Evolutionary conservation across 2,797 vertebrate genomes (phyloP), one percentile per base, ranked within the genome.

Genomic region (Merluccius polli): DNA sequence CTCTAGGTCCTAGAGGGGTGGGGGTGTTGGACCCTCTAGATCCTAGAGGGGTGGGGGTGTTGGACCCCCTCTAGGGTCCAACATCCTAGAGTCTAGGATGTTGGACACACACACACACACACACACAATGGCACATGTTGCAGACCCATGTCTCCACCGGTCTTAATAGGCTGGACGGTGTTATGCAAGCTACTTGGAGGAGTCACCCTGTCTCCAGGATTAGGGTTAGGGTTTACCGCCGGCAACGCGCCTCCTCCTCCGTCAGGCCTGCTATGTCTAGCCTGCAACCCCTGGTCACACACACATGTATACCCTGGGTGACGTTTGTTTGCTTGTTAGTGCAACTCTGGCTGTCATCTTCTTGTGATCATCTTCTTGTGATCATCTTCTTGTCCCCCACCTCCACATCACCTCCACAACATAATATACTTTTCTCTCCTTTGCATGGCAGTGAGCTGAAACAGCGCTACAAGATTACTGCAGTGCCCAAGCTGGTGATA

Each of bases 401-500:
- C 52, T 1, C n/a, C 52, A 24, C 52, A 59, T 35, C 3, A 59
- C 52, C 6, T 9, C n/a, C 18, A 9, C 52, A n/a, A n/a, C n/a
- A n/a, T n/a, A n/a, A n/a, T n/a, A 3, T 35, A 3, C 33, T 8
- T 59, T 59, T 59, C 52, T 29, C 59, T 27, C 48, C 71, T 65
- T 77, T 71, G 80, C 12, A n/a, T 77, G 29, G 4, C 81, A 99
- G 98, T 68, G 96, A 98, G 77, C 80, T 99, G 86, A 97, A 95
- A 92, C 96, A 95, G 89, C 95, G 92, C 81, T 99, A 95, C 90
- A 95, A 92, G 87, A 95, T 99, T 90, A 97, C 96, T 0, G 95
- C 94, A 7, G 93, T 95, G 74, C 97, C 98, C 86, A 97, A 94
- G 84, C 95, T 99, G 78, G 95, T 99, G 90, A 94, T 99, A 6